Conservation (phyloP, 2,888 invertebrate species). For the Serrognathus titanus region DNA sequence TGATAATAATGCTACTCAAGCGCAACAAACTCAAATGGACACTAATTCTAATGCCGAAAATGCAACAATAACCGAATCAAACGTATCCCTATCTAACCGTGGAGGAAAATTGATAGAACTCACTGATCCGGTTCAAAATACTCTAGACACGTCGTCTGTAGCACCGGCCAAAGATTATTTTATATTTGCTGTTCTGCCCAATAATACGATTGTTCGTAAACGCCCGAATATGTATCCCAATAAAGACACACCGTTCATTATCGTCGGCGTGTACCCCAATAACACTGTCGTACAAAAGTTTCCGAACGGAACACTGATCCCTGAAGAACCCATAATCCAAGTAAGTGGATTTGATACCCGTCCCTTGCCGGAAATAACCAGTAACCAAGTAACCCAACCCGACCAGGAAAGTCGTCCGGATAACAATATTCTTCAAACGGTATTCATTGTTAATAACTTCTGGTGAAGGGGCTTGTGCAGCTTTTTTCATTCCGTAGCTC, state of each 20-base stretch:
- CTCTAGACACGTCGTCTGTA: conserved; percentile 14
- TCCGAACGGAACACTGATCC: conserved; percentile 75
- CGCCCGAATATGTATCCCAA: conserved; percentile 65
- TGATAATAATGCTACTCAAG: not conserved
- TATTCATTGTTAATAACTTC: conserved; percentile 43
- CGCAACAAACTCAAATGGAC: no score
- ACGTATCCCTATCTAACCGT: conserved; percentile 21
- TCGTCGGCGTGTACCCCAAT: conserved; percentile 74
- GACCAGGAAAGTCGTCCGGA: conserved; percentile 40
- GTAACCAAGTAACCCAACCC: conserved; percentile 59
- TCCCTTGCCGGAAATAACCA: conserved; percentile 60
- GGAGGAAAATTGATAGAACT: conserved; percentile 34
- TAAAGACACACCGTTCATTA: conserved; percentile 69
- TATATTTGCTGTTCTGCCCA: conserved; percentile 73
- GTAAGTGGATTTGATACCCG: conserved; percentile 59
- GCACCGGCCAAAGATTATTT: conserved; percentile 65
- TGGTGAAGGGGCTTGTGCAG: conserved; percentile 34
- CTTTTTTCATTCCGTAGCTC: conserved; percentile 19
- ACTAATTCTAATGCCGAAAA: no score
- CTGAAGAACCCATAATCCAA: conserved; percentile 55
- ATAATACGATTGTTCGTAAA: conserved; percentile 76
- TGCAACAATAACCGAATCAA: not conserved
- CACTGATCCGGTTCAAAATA: conserved; percentile 16
- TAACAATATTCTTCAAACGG: conserved; percentile 56
- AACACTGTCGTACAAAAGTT: conserved; percentile 76